A percentile compares a stretch with the other conserved stretches of the same genome.
phyloP scores from a whole-genome alignment of 2,888 invertebrate species.

The Temnothorax ravouxi region DNA sequence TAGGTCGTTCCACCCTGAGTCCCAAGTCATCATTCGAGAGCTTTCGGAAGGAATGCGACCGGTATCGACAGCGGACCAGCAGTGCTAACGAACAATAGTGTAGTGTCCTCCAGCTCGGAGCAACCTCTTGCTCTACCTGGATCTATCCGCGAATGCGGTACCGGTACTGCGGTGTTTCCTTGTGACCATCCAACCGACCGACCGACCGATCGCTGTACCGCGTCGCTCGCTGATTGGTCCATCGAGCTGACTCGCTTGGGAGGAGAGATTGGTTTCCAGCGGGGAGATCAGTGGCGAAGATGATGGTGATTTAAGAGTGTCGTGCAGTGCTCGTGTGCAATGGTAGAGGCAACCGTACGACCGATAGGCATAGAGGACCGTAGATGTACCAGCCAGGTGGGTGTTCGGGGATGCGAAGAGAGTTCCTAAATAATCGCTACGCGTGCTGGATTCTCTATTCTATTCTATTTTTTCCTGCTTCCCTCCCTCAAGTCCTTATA shows the following conservation, averaged over 20 bases:
- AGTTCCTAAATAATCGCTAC: slow-evolving; percentile 15
- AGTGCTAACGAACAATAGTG: slow-evolving; percentile 54
- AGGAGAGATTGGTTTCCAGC: slow-evolving; percentile 30
- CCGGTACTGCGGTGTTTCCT: slow-evolving; percentile 78
- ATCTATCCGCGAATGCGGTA: slow-evolving; percentile 64
- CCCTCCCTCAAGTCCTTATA: not conserved
- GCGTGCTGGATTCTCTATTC: slow-evolving; percentile 1
- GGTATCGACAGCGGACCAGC: slow-evolving; percentile 6
- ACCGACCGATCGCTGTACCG: slow-evolving; percentile 63
- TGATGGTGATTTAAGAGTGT: slow-evolving; percentile 78
- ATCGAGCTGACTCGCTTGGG: slow-evolving; percentile 17
- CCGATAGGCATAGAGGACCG: slow-evolving; percentile 81
- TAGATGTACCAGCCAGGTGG: slow-evolving; percentile 85
- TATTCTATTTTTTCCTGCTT: not conserved
- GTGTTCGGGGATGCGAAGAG: slow-evolving; percentile 45
- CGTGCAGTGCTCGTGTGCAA: slow-evolving; percentile 83
- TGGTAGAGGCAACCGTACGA: slow-evolving; percentile 80
- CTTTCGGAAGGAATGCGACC: slow-evolving; percentile 15
- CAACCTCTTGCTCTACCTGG: slow-evolving; percentile 27
- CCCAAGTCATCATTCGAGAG: not conserved
- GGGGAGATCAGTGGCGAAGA: slow-evolving; percentile 65
- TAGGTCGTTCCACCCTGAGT: slow-evolving; percentile 38
- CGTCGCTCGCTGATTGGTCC: slow-evolving; percentile 32
- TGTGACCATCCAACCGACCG: slow-evolving; percentile 81
- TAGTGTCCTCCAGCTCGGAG: slow-evolving; percentile 45